These are phyloP conservation scores for Alauda arvensis DNA, from an alignment of 2,797 vertebrate species.

Conservation along the genomic window DNA sequence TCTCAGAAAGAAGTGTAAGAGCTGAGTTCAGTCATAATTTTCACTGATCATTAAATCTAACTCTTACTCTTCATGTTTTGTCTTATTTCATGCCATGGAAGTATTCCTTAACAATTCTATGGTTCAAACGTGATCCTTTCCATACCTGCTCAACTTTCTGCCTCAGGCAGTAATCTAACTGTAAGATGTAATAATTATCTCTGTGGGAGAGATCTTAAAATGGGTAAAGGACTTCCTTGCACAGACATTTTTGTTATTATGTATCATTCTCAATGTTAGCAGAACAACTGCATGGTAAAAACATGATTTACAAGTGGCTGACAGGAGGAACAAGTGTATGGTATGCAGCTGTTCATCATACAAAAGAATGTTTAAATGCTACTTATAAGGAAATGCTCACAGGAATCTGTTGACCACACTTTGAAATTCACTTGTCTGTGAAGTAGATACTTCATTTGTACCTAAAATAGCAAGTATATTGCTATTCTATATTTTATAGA, in stretches of 20 bases:
- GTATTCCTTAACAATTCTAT: neutral
- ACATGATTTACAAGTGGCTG: neutral
- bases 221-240: neutral
- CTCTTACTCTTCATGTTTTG: neutral
- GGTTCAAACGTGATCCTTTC: neutral
- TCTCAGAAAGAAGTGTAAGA: neutral
- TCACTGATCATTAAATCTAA: constrained; percentile 21
- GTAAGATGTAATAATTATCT: neutral
- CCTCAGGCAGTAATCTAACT: neutral
- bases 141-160: neutral
- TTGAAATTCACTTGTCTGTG: neutral
- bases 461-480: neutral
- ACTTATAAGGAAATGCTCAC: neutral
- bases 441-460: neutral
- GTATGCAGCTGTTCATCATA: neutral
- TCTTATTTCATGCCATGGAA: neutral
- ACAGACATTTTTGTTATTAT: neutral
- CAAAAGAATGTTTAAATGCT: neutral
- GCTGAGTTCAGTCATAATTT: neutral
- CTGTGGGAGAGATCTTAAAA: neutral
- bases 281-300: neutral
- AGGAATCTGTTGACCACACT: neutral
- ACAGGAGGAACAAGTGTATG: neutral
- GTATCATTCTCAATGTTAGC: neutral
- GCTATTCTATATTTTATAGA: no score